These are phyloP conservation scores for Ctenomys sociabilis DNA, from an alignment of 2,113 vertebrate genomes.

Conservation along the genomic window DNA sequence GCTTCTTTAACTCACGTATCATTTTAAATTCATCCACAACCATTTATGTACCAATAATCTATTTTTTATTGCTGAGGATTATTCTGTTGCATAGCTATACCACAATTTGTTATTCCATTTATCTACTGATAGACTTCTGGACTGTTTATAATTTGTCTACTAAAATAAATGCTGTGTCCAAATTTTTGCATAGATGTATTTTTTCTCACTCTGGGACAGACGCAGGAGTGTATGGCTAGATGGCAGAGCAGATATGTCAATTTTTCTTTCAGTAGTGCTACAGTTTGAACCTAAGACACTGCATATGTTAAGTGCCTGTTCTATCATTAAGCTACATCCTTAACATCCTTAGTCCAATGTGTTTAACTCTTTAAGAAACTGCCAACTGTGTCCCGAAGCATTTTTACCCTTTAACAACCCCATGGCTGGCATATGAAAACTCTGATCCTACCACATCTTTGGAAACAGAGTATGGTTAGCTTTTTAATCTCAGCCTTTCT, in stretches of 20 bases:
- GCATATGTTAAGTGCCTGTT: neutral
- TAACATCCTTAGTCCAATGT: neutral
- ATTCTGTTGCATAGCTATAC: neutral
- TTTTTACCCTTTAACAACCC: neutral
- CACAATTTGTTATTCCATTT: neutral
- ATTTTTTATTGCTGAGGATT: neutral
- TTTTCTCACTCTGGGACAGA: neutral
- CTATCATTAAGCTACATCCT: neutral
- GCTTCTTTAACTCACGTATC: neutral
- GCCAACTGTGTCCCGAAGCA: neutral
- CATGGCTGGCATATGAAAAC: neutral
- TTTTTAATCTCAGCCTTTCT: neutral
- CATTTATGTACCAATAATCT: neutral
- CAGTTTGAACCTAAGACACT: neutral
- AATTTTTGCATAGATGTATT: neutral
- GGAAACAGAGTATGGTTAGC: neutral
- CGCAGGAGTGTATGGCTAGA: neutral
- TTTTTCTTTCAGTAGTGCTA: neutral
- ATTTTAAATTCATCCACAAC: neutral
- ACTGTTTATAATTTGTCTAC: neutral
- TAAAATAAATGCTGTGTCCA: neutral
- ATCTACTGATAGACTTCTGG: neutral
- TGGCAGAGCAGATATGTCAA: neutral
- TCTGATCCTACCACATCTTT: neutral
- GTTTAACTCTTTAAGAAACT: neutral